Evolutionary conservation across 2,888 invertebrate genomes (phyloP).

Genomic region (Rutpela maculata): DNA sequence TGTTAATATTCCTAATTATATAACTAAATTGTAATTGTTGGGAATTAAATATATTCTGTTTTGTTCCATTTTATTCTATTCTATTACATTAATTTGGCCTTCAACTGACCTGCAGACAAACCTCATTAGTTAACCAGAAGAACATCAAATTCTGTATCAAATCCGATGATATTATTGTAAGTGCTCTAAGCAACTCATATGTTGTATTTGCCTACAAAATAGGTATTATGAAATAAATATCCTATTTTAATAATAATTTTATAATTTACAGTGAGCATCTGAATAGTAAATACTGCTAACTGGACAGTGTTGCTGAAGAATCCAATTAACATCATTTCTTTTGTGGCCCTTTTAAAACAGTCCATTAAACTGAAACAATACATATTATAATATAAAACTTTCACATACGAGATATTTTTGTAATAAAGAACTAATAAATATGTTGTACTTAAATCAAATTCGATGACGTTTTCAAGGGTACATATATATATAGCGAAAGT

Average conservation of each 20-base stretch:
- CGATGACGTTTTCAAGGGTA: too few relatives aligned
- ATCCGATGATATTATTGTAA: not conserved
- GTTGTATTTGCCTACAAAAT: not conserved
- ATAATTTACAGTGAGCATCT: not conserved
- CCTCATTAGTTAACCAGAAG: not conserved
- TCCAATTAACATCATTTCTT: conserved; percentile 8
- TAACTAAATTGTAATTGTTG: too few relatives aligned
- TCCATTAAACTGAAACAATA: conserved; percentile 5
- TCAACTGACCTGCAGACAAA: not conserved
- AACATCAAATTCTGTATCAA: not conserved
- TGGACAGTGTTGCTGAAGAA: not conserved
- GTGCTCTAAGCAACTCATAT: not conserved
- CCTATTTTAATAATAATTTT: not conserved
- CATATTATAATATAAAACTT: too few relatives aligned
- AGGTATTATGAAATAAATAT: not conserved
- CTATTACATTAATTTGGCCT: too few relatives aligned
- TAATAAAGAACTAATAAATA: too few relatives aligned
- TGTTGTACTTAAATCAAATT: too few relatives aligned
- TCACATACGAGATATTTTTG: too few relatives aligned
- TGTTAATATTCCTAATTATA: too few relatives aligned
- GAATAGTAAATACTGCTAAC: not conserved
- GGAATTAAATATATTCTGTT: too few relatives aligned
- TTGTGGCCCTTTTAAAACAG: not conserved
- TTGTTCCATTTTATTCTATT: too few relatives aligned
- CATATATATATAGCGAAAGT: too few relatives aligned